These are phyloP conservation scores for Bombycilla garrulus DNA, from an alignment of 2,113 vertebrate species.

Conservation along the genomic window DNA sequence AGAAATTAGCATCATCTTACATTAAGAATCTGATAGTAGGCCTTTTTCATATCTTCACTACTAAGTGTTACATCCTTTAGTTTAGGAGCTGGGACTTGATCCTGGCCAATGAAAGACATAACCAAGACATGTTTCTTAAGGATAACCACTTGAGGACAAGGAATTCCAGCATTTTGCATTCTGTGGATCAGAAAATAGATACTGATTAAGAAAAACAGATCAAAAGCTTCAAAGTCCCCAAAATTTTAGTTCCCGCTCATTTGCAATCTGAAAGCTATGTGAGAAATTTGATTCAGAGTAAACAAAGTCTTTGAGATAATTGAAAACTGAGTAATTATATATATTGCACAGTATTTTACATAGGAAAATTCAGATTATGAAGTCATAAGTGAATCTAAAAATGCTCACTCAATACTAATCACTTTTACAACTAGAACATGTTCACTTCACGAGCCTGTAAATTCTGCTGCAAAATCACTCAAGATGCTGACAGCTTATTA, in stretches of 20 bases:
- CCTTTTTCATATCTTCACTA: constrained; percentile 87
- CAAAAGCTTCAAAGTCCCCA: background rate
- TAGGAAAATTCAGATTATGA: background rate
- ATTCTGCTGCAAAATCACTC: background rate
- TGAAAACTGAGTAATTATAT: background rate
- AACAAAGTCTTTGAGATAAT: background rate
- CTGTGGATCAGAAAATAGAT: constrained; percentile 68
- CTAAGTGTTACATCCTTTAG: constrained; percentile 86
- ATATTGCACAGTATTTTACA: background rate
- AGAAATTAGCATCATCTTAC: constrained; percentile 71
- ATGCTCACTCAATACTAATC: background rate
- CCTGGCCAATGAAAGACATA: constrained; percentile 96
- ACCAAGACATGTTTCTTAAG: constrained; percentile 96
- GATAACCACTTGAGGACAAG: constrained; percentile 89
- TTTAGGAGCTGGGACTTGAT: constrained; percentile 93
- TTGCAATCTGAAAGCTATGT: background rate
- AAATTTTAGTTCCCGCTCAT: background rate
- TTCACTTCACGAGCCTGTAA: background rate
- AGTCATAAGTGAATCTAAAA: background rate
- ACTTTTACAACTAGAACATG: background rate
- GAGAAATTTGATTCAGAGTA: background rate
- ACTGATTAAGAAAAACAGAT: background rate
- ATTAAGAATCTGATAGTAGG: constrained; percentile 85
- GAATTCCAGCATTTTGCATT: constrained; percentile 90
- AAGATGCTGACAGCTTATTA: background rate